A percentile compares a stretch with the other conserved stretches of the same genome.
Conservation (phyloP, 2,888 invertebrate species). For the Standfussiana lucernea region DNA sequence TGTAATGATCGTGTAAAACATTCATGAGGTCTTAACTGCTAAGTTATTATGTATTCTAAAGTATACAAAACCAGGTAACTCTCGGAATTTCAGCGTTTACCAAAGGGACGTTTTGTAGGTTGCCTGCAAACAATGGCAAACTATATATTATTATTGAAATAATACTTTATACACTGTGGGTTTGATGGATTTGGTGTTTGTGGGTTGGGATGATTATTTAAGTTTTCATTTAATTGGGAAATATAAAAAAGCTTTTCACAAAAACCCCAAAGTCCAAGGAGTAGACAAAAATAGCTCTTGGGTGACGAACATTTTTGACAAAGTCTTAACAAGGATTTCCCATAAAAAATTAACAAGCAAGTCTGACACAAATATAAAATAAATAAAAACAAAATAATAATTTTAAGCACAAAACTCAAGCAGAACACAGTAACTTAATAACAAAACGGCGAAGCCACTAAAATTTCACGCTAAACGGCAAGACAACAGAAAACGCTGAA, state of each 20-base stretch:
- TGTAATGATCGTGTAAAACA: background rate
- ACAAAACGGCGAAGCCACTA: constrained; percentile 16
- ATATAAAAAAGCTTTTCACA: too few species aligned
- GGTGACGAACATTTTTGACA: background rate
- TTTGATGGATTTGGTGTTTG: too few species aligned
- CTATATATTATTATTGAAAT: constrained; percentile 24
- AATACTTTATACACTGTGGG: background rate
- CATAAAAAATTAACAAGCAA: background rate
- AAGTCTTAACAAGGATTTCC: background rate
- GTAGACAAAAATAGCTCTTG: background rate
- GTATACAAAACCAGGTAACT: constrained; percentile 20
- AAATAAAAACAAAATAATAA: background rate
- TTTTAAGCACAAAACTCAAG: background rate
- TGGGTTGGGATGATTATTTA: too few species aligned
- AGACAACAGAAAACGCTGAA: constrained; percentile 34
- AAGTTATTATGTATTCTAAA: background rate
- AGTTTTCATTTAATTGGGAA: too few species aligned
- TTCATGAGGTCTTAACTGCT: background rate
- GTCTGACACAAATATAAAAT: background rate
- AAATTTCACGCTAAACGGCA: constrained; percentile 36
- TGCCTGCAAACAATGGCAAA: constrained; percentile 60
- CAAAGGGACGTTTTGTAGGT: background rate
- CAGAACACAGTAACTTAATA: background rate
- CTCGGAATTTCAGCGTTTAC: background rate
- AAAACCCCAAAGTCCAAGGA: too few species aligned